Evolutionary conservation across 2,797 vertebrate genomes (phyloP).

Genomic region (Hippoglossus hippoglossus): DNA sequence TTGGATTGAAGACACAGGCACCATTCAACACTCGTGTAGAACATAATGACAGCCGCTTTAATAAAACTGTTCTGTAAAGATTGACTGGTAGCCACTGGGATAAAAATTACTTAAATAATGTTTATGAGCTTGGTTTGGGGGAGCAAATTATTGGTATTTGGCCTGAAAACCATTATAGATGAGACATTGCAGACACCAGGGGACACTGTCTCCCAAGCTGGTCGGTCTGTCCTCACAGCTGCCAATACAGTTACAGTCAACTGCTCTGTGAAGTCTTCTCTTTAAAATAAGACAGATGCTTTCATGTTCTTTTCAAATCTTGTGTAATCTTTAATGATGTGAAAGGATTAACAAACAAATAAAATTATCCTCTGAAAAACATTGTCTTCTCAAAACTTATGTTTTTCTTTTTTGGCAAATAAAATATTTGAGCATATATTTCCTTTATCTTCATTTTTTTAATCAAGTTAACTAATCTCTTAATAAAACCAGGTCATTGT

Average conservation of each 20-base stretch:
- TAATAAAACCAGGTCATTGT: not conserved
- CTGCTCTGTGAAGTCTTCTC: slow-evolving; percentile 6
- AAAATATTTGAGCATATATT: no score
- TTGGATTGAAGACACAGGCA: slow-evolving; percentile 69
- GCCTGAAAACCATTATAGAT: slow-evolving; percentile 55
- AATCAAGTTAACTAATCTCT: not conserved
- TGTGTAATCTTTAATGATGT: not conserved
- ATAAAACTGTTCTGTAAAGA: slow-evolving; percentile 48
- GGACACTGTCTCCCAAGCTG: slow-evolving; percentile 84
- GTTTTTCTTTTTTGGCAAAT: no score
- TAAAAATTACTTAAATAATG: slow-evolving; percentile 50
- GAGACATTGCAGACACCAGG: slow-evolving; percentile 80
- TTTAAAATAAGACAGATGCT: not conserved
- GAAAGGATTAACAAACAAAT: no score
- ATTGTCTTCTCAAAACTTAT: not conserved
- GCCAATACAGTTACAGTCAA: slow-evolving; percentile 30
- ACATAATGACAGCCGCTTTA: slow-evolving; percentile 46
- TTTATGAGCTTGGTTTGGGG: slow-evolving; percentile 41
- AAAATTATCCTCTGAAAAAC: not conserved
- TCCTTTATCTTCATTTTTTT: not conserved
- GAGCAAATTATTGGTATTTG: slow-evolving; percentile 47
- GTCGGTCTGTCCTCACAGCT: slow-evolving; percentile 52
- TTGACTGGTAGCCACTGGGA: slow-evolving; percentile 51
- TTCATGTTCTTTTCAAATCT: not conserved
- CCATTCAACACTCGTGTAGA: slow-evolving; percentile 61